Conservation (phyloP, 2,113 vertebrate genomes). For the Eulacestoma nigropectus region DNA sequence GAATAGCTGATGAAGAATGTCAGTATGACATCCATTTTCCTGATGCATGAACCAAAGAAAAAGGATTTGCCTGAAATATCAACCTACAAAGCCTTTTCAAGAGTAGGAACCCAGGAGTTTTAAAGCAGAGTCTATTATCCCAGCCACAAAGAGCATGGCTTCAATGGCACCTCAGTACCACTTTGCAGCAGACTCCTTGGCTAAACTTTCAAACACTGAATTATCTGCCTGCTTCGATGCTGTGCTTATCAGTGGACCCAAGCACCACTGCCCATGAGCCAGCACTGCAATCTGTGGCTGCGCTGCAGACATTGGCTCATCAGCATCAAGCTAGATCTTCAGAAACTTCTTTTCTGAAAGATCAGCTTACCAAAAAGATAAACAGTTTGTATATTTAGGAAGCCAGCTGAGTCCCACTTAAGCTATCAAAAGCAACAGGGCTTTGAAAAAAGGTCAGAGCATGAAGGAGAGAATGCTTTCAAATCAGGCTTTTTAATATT, state of each 20-base stretch:
- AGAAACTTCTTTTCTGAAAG: neutral
- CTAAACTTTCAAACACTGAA: neutral
- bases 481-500: neutral
- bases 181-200: neutral
- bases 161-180: neutral
- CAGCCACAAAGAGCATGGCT: neutral
- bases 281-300: neutral
- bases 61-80: neutral
- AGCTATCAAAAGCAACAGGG: neutral
- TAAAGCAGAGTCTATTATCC: neutral
- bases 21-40: neutral
- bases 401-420: neutral
- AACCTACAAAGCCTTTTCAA: neutral
- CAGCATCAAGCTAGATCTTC: neutral
- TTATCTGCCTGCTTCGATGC: neutral
- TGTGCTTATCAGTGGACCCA: neutral
- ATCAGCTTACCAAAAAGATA: neutral
- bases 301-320: neutral
- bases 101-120: neutral
- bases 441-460: neutral
- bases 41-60: neutral
- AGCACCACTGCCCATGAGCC: neutral
- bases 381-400: neutral
- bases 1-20: slow-evolving; percentile 12
- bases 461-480: neutral